Base-by-base conservation (phyloP, 2,888 invertebrate genomes). In the Eristalinus sepulchralis region DNA sequence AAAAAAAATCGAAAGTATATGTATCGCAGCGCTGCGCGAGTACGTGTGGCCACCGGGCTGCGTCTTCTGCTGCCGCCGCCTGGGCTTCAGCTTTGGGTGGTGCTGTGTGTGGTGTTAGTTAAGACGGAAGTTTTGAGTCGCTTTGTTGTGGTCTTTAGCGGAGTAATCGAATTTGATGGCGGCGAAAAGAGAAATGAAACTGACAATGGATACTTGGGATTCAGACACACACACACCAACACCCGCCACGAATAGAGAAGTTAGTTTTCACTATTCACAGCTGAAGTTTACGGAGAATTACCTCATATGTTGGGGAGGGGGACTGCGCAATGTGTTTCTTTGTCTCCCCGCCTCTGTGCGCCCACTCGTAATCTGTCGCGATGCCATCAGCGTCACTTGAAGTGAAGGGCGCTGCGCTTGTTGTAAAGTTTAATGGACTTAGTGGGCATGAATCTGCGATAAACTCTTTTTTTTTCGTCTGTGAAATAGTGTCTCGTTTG, bases 1-100 rank as follows among this genome's bases (percentile, higher is more conserved):
- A 17, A 47, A 34, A 53, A 66, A 73, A 80, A 73, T 72, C 72
- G 72, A 79, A 80, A 80, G 79, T 80, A 53, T n/a, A 11, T 17
- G 13, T 62, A 13, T n/a, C 33, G 22, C 11, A 22, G 1, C 31
- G 64, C 20, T n/a, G 47, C 31, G 10, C 36, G 4, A 22, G 55
- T 33, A 57, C 27, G 13, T 36, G 9, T 34, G 33, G 10, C 55
- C 9, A 22, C 20, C 20, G 20, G 17, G 39, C 17, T 47, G 13
- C n/a, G 2, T 2, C 27, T 27, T 27, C 27, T 27, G 39, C 13
- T 47, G 39, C 4, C 5, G 39, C 4, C 5, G 27, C 36, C 17
- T 57, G 13, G 47, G 39, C 17, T 47, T 47, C n/a, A n/a, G n/a
- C n/a, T 13, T 3, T n/a, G 13, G 39, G n/a, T 47, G 39, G n/a